phyloP scores from a whole-genome alignment of 2,113 vertebrate genomes.

The Festucalex cinctus region DNA sequence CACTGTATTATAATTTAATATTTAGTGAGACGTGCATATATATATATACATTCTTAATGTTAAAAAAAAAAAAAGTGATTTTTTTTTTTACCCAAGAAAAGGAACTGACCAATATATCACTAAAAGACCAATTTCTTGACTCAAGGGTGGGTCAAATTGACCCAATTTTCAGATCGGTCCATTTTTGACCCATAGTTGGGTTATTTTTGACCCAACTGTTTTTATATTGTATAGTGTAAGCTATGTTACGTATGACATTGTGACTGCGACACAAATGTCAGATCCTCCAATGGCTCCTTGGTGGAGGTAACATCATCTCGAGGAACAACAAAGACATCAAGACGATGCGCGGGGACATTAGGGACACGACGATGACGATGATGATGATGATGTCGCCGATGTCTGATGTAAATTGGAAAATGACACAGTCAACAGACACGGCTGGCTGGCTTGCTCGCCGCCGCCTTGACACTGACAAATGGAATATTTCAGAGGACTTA shows the following conservation, averaged over 20 bases:
- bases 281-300: neutral
- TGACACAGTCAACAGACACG: conserved; percentile 91
- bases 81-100: too few relatives aligned
- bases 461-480: conserved; percentile 91
- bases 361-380: conserved; percentile 43
- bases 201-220: too few relatives aligned
- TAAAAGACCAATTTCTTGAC: too few relatives aligned
- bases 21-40: too few relatives aligned
- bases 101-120: too few relatives aligned
- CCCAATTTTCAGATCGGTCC: too few relatives aligned
- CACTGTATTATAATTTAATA: too few relatives aligned
- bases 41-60: too few relatives aligned
- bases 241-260: neutral
- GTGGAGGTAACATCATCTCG: neutral
- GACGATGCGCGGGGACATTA: conserved; percentile 76
- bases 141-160: too few relatives aligned
- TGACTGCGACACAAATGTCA: neutral
- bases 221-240: neutral
- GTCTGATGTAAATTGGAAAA: conserved; percentile 86
- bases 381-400: conserved; percentile 74
- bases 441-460: conserved; percentile 75
- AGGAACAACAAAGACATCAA: neutral
- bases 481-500: conserved; percentile 93
- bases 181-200: too few relatives aligned
- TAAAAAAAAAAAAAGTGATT: too few relatives aligned